phyloP scores from a whole-genome alignment of 2,113 vertebrate species.

The Eudorcas thomsonii region DNA sequence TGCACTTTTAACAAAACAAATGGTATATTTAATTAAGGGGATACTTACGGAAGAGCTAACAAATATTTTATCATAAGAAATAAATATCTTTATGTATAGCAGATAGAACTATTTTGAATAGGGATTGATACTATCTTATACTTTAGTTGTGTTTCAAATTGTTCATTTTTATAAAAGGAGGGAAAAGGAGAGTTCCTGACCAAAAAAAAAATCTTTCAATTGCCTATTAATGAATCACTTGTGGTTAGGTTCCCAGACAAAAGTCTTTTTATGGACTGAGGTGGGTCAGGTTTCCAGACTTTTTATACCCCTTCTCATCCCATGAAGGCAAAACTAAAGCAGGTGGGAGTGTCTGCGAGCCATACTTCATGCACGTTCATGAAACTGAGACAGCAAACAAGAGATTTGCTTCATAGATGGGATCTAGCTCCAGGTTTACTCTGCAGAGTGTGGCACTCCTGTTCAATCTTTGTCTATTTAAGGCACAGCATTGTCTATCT shows the following conservation, averaged over 20 bases:
- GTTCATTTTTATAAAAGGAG: conserved; percentile 56
- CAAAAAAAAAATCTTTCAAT: conserved; percentile 27
- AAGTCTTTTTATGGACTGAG: conserved; percentile 54
- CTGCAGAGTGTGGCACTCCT: not conserved
- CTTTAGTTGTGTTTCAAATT: conserved; percentile 41
- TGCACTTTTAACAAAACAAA: conserved; percentile 15
- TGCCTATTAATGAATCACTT: conserved; percentile 32
- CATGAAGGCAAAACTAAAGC: conserved; percentile 8
- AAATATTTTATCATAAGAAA: conserved; percentile 43
- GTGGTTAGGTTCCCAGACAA: conserved; percentile 57
- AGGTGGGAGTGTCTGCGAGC: not conserved
- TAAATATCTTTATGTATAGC: not conserved
- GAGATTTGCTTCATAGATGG: not conserved
- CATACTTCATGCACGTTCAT: not conserved
- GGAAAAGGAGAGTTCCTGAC: not conserved
- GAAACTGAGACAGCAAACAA: not conserved
- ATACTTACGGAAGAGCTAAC: not conserved
- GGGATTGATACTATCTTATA: not conserved
- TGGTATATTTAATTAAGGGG: conserved; percentile 1
- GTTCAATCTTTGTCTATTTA: not conserved
- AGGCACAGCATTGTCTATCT: not conserved
- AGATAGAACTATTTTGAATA: not conserved
- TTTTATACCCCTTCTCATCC: not conserved
- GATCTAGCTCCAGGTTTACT: not conserved
- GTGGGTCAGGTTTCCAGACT: not conserved